Percentiles rank a stretch among this genome's conserved stretches.
Conservation (phyloP, 2,797 vertebrate species). For the Crax fasciolata region DNA sequence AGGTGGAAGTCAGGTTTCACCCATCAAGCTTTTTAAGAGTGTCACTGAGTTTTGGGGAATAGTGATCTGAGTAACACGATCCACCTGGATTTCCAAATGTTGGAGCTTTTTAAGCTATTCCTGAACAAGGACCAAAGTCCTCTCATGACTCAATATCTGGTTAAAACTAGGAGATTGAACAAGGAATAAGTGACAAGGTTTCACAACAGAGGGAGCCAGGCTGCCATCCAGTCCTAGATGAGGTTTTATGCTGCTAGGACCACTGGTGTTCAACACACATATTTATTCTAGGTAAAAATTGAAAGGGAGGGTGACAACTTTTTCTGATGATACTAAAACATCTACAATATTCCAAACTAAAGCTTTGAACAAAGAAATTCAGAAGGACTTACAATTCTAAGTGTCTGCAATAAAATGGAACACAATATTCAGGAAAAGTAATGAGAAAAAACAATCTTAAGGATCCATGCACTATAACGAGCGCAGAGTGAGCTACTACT, state of each 20-base stretch:
- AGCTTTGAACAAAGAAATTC: not conserved
- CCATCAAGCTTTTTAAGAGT: not conserved
- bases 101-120: not conserved
- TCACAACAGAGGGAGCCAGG: not conserved
- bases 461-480: not conserved
- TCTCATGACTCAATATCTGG: not conserved
- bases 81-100: not conserved
- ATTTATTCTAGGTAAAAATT: not conserved
- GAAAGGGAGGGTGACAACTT: not conserved
- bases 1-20: not conserved
- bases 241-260: not conserved
- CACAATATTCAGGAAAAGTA: not conserved
- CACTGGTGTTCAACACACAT: not conserved
- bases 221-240: not conserved
- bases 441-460: not conserved
- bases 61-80: not conserved
- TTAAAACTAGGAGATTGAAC: not conserved
- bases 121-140: not conserved
- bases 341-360: not conserved
- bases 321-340: not conserved
- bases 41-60: not conserved
- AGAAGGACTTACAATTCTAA: not conserved
- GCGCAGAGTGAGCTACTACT: not conserved
- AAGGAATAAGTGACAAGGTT: not conserved
- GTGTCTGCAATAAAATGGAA: not conserved